Conservation (phyloP, 2,113 vertebrate species). For the Eonycteris spelaea region DNA sequence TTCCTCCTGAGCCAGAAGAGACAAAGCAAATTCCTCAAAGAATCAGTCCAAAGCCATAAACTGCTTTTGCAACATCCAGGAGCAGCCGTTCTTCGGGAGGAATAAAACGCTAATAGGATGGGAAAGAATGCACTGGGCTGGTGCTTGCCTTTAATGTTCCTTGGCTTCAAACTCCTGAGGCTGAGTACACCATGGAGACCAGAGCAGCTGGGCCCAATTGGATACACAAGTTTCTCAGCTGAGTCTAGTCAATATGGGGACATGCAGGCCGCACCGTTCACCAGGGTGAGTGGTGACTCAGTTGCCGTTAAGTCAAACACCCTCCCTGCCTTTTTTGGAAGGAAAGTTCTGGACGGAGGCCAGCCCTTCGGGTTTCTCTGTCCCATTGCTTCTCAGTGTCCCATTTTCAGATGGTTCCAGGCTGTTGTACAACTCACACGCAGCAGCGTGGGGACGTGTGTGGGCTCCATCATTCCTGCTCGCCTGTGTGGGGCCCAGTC, state of each 20-base stretch:
- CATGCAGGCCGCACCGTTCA: not conserved
- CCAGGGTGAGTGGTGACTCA: not conserved
- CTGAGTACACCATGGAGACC: slow-evolving; percentile 52
- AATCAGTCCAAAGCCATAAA: not conserved
- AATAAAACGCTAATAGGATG: not conserved
- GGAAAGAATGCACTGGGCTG: not conserved
- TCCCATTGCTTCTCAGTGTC: slow-evolving; percentile 34
- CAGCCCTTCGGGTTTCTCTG: slow-evolving; percentile 41
- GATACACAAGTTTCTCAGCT: slow-evolving; percentile 19
- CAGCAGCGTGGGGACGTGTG: not conserved
- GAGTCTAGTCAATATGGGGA: not conserved
- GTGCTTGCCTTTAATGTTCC: not conserved
- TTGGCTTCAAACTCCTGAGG: slow-evolving; percentile 19
- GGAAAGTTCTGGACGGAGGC: slow-evolving; percentile 14
- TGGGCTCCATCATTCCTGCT: slow-evolving; percentile 44
- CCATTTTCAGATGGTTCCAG: slow-evolving; percentile 9
- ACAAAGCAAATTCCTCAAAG: slow-evolving; percentile 23
- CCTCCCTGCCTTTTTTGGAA: slow-evolving; percentile 15
- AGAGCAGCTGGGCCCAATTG: slow-evolving; percentile 39
- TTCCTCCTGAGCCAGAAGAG: not conserved
- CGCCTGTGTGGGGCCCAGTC: not conserved
- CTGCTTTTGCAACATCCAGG: slow-evolving; percentile 62
- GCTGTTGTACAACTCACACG: not conserved
- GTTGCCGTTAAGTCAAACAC: rapidly evolving
- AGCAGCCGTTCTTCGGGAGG: slow-evolving; percentile 49